Evolutionary conservation across 2,888 invertebrate species (phyloP).

Genomic region (Alcis repandata): DNA sequence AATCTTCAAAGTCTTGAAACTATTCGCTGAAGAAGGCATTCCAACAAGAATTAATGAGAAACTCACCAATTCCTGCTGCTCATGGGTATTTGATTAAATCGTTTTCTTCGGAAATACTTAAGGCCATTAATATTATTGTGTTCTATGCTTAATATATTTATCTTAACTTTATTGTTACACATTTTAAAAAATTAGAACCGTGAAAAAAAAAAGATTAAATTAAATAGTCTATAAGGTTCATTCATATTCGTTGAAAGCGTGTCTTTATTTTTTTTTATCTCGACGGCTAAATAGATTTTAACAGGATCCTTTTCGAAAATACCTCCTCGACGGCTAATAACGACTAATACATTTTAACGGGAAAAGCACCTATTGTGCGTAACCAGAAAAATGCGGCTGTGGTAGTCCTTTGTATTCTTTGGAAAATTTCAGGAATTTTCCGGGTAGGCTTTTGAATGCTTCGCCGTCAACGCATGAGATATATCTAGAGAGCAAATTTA

Average conservation of each 20-base stretch:
- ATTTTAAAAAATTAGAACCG: background rate
- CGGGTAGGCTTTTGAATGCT: conserved; percentile 46
- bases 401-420: conserved; percentile 53
- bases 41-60: conserved; percentile 3
- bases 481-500: conserved; percentile 52
- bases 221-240: no score
- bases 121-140: background rate
- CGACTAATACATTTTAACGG: conserved; percentile 53
- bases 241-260: background rate
- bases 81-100: background rate
- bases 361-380: conserved; percentile 56
- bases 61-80: conserved; percentile 1
- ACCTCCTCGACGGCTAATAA: conserved; percentile 37
- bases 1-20: conserved; percentile 8
- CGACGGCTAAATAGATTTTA: background rate
- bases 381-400: conserved; percentile 51
- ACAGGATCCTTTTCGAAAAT: background rate
- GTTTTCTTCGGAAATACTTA: background rate
- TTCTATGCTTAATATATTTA: background rate
- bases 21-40: conserved; percentile 8
- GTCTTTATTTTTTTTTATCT: background rate
- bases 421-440: conserved; percentile 57
- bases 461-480: conserved; percentile 51
- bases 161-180: background rate
- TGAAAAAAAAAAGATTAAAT: background rate